Base-by-base conservation (phyloP, 2,888 invertebrate species). In the Timema cristinae region DNA sequence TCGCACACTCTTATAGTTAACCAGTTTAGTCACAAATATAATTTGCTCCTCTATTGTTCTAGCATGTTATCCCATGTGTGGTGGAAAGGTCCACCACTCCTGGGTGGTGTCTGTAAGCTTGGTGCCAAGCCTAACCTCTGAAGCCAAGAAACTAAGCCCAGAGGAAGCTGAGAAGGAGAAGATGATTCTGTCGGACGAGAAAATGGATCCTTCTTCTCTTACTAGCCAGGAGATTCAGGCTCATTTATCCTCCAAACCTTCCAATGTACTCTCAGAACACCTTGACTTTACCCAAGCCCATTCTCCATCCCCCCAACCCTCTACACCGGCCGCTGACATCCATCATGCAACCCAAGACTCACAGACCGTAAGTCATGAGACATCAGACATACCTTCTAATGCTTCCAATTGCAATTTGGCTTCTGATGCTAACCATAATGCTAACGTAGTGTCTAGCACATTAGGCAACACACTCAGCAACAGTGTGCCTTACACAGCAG, bases 381-480 rank as follows among this genome's bases (percentile, higher is more conserved):
- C 32, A 16, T 32, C 48, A 10, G 63, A 6, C 11, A 7, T 48
- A 47, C 63, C 63, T 15, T 63, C 63, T 63, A 63, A 47, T 47
- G 63, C 63, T 63, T 63, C 63, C 9, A 48, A 13, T 63, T 47
- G 63, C 63, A 63, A 47, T 48, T 63, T 47, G 6, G 63, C 63
- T 63, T 63, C 63, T 47, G 63, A 63, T 9, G 63, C 63, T 63
- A 63, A 63, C 63, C 16, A 32, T 63, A 63, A 63, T 9, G 63
- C 10, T 63, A 32, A 63, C 63, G 9, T 13, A 11, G 63, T 63
- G 48, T 32, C 32, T 32, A 32, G 32, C 32, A 32, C 32, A 32
- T 32, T 32, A 32, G 32, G 32, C 32, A 32, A 32, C 32, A 32
- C 32, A 32, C 32, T n/a, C 47, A 32, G 63, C 48, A 63, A 48